These are phyloP conservation scores for Papilio dardanus DNA, from an alignment of 1,140 invertebrate species.

Conservation along the genomic window DNA sequence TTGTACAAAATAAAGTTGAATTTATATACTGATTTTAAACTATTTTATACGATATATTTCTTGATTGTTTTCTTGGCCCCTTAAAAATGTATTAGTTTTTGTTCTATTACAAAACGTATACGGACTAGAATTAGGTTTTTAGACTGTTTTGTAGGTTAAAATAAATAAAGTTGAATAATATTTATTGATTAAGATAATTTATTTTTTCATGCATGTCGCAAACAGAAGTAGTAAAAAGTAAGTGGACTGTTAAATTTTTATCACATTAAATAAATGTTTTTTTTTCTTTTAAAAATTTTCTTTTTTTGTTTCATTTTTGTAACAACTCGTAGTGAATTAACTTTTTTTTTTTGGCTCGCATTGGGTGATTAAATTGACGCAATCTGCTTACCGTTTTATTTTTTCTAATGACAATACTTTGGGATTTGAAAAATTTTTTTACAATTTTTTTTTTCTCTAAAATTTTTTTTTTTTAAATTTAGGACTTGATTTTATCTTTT, in stretches of 20 bases:
- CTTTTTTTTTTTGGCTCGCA: slow-evolving; percentile 42
- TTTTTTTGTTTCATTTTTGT: slow-evolving; percentile 60
- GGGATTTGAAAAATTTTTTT: slow-evolving; percentile 6
- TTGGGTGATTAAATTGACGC: slow-evolving; percentile 72
- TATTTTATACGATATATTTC: too few species aligned
- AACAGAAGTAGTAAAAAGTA: slow-evolving; percentile 55
- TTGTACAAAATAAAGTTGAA: too few species aligned
- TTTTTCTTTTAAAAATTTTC: slow-evolving; percentile 57
- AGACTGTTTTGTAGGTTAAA: slow-evolving; percentile 3
- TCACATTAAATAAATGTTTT: slow-evolving; percentile 62
- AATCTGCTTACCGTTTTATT: slow-evolving; percentile 70
- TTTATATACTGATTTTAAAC: too few species aligned
- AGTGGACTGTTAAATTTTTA: slow-evolving; percentile 77
- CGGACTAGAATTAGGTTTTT: background rate
- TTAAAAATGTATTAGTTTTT: background rate
- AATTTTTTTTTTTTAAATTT: too few species aligned
- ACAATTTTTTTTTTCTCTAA: background rate
- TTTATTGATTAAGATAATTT: slow-evolving; percentile 24
- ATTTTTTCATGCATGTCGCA: slow-evolving; percentile 44
- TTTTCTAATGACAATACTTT: slow-evolving; percentile 50
- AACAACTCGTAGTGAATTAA: slow-evolving; percentile 41
- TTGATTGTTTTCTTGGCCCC: too few species aligned
- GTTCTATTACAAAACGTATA: background rate
- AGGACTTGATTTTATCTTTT: too few species aligned
- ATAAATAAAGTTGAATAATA: background rate